phyloP scores from a whole-genome alignment of 2,113 vertebrate species.

The Xiphophorus maculatus region DNA sequence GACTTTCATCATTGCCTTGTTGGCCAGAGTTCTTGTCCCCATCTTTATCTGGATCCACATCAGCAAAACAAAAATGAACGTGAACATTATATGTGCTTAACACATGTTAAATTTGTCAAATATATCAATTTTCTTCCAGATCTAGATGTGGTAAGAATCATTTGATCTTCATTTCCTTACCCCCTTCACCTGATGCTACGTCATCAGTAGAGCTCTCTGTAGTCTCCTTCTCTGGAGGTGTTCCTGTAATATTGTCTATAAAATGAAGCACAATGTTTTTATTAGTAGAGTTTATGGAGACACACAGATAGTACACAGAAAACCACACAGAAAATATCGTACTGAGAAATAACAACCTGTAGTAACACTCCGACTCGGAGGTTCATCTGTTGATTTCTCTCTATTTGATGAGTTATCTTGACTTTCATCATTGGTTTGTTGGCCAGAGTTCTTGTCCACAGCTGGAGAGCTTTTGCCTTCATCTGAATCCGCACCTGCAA shows the following conservation, averaged over 20 bases:
- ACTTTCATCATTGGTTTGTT: not conserved
- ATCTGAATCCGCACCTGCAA: not conserved
- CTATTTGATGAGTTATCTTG: not conserved
- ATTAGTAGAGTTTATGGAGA: too few relatives aligned
- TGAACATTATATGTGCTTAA: not conserved
- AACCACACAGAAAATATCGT: too few relatives aligned
- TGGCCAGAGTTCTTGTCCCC: not conserved
- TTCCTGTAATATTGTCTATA: too few relatives aligned
- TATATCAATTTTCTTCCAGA: too few relatives aligned
- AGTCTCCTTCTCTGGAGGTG: not conserved
- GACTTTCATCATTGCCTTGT: not conserved
- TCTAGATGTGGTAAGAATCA: too few relatives aligned
- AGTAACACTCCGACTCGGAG: not conserved
- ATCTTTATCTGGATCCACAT: not conserved
- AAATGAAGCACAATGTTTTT: too few relatives aligned
- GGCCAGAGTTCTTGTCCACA: not conserved
- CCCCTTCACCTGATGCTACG: not conserved
- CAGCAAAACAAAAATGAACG: not conserved
- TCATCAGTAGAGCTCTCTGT: accelerated
- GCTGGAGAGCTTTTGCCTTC: not conserved
- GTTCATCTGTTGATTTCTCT: not conserved
- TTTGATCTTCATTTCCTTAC: not conserved
- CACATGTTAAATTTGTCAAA: too few relatives aligned
- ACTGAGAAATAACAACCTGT: not conserved
- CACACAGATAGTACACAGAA: too few relatives aligned